A percentile compares a stretch with the other conserved stretches of the same genome.
Evolutionary conservation across 1,140 invertebrate genomes (phyloP).

Genomic region (Cydia pomonella): DNA sequence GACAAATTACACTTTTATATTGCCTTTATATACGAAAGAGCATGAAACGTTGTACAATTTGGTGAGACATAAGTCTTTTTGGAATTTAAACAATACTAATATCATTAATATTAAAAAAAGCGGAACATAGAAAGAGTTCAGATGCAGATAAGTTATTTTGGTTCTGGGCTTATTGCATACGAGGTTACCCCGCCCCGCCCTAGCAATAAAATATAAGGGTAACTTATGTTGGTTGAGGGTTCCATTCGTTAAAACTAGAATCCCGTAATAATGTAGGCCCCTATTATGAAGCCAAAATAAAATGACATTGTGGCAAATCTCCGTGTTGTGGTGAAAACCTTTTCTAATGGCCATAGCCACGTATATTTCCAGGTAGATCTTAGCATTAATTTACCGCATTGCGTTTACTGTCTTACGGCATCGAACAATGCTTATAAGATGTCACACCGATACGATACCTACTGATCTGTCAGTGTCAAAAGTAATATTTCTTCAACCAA

Average conservation of each 20-base stretch:
- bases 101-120: not conserved
- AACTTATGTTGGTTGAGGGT: not conserved
- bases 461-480: no score
- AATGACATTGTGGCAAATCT: not conserved
- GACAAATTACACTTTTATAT: conserved; percentile 76
- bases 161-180: not conserved
- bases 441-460: no score
- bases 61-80: not conserved
- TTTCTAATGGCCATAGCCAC: no score
- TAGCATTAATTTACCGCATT: no score
- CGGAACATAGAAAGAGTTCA: not conserved
- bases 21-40: not conserved
- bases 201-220: conserved; percentile 2
- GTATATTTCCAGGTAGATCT: no score
- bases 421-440: no score
- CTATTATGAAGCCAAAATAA: not conserved
- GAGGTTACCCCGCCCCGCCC: conserved; percentile 8
- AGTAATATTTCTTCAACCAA: no score
- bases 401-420: no score
- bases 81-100: not conserved
- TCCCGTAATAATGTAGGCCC: not conserved
- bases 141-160: not conserved
- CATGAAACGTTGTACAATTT: not conserved
- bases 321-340: no score
- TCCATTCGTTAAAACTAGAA: not conserved